Base-by-base conservation (phyloP, 1,140 invertebrate genomes). In the Riptortus pedestris region DNA sequence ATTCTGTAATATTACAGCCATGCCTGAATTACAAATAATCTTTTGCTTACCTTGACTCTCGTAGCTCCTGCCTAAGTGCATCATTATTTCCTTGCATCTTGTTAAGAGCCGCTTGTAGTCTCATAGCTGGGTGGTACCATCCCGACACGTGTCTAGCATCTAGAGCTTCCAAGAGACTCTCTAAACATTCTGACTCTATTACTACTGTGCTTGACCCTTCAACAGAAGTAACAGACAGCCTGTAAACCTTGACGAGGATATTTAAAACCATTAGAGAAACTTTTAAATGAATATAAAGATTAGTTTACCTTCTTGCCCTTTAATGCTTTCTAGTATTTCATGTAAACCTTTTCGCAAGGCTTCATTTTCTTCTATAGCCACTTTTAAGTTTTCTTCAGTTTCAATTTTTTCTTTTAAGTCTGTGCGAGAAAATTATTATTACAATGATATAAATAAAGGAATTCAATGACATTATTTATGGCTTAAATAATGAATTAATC, bases 101-200 rank as follows among this genome's bases (percentile, higher is more conserved):
- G 72, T 83, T 80, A 1, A 87, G 70, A 71, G 84, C 82, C 64
- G 83, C 79, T 66, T 86, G 81, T 12, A 86, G 77, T 68, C 83
- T 74, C 83, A 87, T 86, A 2, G 84, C 84, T 18, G 85, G 84
- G 68, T 86, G 83, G 71, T 86, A 87, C 84, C 85, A 87, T 9
- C 85, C 85, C 43, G 84, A 80, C 16, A 84, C 73, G 71, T 85
- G 84, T 43, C 85, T 76, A 1, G 81, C 79, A 70, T 87, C 85
- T 72, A 88, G 77, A 38, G 82, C 81, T 68, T 80, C 76, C 11
- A 85, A 68, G 33, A 85, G 70, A 65, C 76, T 74, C 69, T 85
- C 83, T 65, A 85, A 72, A 28, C 79, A 78, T 60, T 77, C 73
- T 2, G 81, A 83, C 60, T 81, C 80, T 61, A 81, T 78, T 45